These are phyloP conservation scores for Glossophaga mutica DNA, from an alignment of 2,797 vertebrate genomes.

Conservation along the genomic window DNA sequence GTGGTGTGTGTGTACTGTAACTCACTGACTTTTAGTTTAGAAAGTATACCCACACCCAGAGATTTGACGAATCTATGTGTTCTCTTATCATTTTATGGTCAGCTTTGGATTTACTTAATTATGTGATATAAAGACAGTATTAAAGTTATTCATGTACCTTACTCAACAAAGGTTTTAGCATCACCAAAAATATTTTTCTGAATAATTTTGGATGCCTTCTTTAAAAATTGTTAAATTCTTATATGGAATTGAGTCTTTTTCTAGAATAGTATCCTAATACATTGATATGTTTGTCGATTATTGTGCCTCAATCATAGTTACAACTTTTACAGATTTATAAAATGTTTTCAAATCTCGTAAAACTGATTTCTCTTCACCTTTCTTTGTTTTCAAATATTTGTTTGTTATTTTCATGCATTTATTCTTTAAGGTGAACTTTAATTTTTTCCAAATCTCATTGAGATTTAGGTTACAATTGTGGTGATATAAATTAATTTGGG, in stretches of 20 bases:
- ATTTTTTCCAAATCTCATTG: background rate
- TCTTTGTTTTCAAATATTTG: background rate
- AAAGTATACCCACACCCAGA: background rate
- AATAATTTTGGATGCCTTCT: background rate
- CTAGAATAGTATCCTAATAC: background rate
- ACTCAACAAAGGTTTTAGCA: background rate
- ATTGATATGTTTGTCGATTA: background rate
- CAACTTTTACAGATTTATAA: background rate
- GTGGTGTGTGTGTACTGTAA: background rate
- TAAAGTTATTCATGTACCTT: background rate
- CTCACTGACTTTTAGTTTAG: background rate
- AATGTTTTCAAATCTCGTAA: background rate
- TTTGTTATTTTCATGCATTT: conserved; percentile 9
- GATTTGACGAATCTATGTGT: background rate
- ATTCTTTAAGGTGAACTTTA: background rate
- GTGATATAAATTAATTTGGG: background rate
- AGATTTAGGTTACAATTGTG: background rate
- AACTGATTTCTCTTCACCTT: background rate
- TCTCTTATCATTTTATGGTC: background rate
- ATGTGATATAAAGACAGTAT: background rate
- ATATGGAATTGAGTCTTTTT: background rate
- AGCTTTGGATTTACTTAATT: background rate
- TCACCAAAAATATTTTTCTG: background rate
- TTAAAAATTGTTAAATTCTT: background rate
- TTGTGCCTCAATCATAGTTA: background rate